Evolutionary conservation across 2,888 invertebrate genomes (phyloP).

Genomic region (Mesorhabditis sp.): DNA sequence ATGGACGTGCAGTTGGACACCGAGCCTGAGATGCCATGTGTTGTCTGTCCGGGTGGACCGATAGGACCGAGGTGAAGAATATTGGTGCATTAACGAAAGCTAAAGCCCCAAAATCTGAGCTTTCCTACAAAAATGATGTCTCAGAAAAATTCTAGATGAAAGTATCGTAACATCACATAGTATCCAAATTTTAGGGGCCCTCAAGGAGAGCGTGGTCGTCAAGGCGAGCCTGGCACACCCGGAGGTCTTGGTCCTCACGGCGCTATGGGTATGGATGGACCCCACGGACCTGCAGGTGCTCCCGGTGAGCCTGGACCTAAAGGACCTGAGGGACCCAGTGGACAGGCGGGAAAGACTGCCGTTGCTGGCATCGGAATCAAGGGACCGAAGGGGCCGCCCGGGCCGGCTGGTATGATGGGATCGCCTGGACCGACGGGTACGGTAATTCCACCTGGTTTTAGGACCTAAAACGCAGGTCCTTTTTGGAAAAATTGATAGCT

Average conservation of each 20-base stretch:
- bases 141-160: background rate
- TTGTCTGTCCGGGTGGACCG: slow-evolving; percentile 57
- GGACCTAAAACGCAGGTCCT: background rate
- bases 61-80: slow-evolving; percentile 42
- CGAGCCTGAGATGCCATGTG: slow-evolving; percentile 54
- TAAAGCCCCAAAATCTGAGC: background rate
- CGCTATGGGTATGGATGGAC: slow-evolving; percentile 43
- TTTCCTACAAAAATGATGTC: background rate
- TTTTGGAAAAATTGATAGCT: slow-evolving; percentile 16
- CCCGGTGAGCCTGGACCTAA: slow-evolving; percentile 31
- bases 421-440: slow-evolving; percentile 43
- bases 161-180: background rate
- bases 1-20: slow-evolving; percentile 54
- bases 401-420: slow-evolving; percentile 45
- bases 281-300: slow-evolving; percentile 37
- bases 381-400: slow-evolving; percentile 51
- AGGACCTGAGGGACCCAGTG: slow-evolving; percentile 41
- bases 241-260: slow-evolving; percentile 47
- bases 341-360: slow-evolving; percentile 43
- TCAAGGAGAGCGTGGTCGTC: slow-evolving; percentile 56
- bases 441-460: background rate
- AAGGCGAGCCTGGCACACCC: slow-evolving; percentile 36
- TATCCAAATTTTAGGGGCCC: slow-evolving; percentile 32
- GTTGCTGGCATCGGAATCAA: slow-evolving; percentile 52
- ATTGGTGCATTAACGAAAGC: background rate